Evolutionary conservation across 2,888 invertebrate genomes (phyloP), one percentile per base, ranked within the genome.

Genomic region (Euclidia mi): DNA sequence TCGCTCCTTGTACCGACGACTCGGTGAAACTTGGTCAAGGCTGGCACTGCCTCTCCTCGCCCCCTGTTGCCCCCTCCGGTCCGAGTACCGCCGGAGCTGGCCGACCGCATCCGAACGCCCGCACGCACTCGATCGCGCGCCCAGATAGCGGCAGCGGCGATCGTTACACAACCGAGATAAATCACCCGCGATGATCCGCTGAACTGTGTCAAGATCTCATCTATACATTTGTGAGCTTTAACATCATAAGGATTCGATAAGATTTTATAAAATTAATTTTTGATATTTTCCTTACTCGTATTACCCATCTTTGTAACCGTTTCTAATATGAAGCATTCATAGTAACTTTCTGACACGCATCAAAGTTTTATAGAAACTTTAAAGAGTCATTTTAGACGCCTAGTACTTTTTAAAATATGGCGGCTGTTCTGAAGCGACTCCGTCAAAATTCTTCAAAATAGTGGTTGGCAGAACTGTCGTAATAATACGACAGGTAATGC

Each of bases 21-120:
- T 87, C 91, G 85, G 89, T 92, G 91, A 94, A 94, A 94, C 94
- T 94, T 93, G 94, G 93, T 94, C 94, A 93, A 93, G 94, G 94
- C 91, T 92, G 90, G 78, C 84, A 75, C 78, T 85, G 76, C 82
- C 85, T 81, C 85, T 68, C 79, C 84, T 81, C 71, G 72, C 78
- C 81, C 71, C 78, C 70, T 77, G 77, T 62, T 77, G 61, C 75
- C 75, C 79, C 65, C 74, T 60, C 57, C 63, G 61, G 61, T 69
- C 79, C 89, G 88, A 88, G 60, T 76, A 71, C 64, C 65, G 69
- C 77, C 92, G 91, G 82, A 79, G 77, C 66, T 65, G 66, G 67
- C 90, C 92, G 93, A 91, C 81, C 78, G 74, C 75, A 69, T 60
- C 87, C 91, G 92, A 90, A 72, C 81, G 71, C 74, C 78, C 79